phyloP scores from a whole-genome alignment of 53 echinoderm and acorn worm genomes.

The Henricia sp. region DNA sequence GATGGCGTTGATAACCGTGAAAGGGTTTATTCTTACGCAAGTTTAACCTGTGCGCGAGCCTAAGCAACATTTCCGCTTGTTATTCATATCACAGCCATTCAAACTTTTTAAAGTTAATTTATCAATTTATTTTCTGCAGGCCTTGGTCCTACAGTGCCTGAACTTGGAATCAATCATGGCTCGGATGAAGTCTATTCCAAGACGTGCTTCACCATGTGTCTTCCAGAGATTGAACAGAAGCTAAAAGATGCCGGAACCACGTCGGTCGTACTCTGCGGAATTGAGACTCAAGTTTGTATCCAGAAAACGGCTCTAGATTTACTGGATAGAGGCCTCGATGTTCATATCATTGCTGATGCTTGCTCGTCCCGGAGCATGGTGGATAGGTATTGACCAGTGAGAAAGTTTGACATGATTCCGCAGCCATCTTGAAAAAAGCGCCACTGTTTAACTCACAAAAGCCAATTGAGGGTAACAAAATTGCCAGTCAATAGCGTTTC shows the following conservation, averaged over 20 bases:
- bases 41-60: background rate
- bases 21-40: too few relatives aligned
- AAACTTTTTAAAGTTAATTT: background rate
- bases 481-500: too few relatives aligned
- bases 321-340: slow-evolving; percentile 84
- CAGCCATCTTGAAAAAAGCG: too few relatives aligned
- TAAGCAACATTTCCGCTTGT: background rate
- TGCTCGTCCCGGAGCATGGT: slow-evolving; percentile 97
- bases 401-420: background rate
- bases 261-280: slow-evolving; percentile 93
- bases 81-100: background rate
- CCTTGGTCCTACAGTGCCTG: slow-evolving; percentile 85
- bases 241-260: slow-evolving; percentile 66
- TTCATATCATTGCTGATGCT: slow-evolving; percentile 93
- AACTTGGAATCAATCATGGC: slow-evolving; percentile 72
- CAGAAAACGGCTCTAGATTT: slow-evolving; percentile 93
- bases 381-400: slow-evolving; percentile 73
- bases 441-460: background rate
- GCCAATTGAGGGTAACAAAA: too few relatives aligned
- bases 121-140: slow-evolving; percentile 53
- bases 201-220: slow-evolving; percentile 95
- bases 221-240: slow-evolving; percentile 78
- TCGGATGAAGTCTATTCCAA: slow-evolving; percentile 73
- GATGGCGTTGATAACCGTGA: too few relatives aligned
- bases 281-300: slow-evolving; percentile 93